phyloP scores from a whole-genome alignment of 2,888 invertebrate genomes.

The Tipula lateralis region DNA sequence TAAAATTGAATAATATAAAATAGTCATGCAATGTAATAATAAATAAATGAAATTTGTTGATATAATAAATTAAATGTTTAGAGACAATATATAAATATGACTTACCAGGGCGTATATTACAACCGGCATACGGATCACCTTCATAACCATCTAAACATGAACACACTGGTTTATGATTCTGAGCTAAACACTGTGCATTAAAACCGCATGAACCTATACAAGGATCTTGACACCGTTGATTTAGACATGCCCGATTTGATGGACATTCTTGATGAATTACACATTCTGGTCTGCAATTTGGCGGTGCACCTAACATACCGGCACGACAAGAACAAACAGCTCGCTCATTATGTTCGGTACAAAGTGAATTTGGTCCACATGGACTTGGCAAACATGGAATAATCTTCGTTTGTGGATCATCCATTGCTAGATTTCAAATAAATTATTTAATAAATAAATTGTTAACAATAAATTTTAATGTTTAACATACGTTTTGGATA shows the following conservation, averaged over 20 bases:
- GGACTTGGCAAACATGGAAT: slow-evolving; percentile 68
- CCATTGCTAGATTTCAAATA: slow-evolving; percentile 43
- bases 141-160: slow-evolving; percentile 64
- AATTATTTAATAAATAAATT: not conserved
- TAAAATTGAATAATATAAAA: not conserved
- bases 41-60: slow-evolving; percentile 25
- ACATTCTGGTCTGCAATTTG: slow-evolving; percentile 73
- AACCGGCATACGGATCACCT: slow-evolving; percentile 76
- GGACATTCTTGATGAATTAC: slow-evolving; percentile 68
- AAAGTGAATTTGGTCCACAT: slow-evolving; percentile 73
- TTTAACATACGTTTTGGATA: slow-evolving; percentile 44
- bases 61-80: slow-evolving; percentile 33
- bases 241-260: slow-evolving; percentile 65
- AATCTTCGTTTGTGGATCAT: slow-evolving; percentile 50
- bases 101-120: slow-evolving; percentile 59
- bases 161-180: slow-evolving; percentile 69
- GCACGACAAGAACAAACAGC: slow-evolving; percentile 70
- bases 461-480: not conserved
- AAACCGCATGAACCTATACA: slow-evolving; percentile 71
- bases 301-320: slow-evolving; percentile 72
- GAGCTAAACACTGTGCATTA: slow-evolving; percentile 64
- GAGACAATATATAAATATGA: slow-evolving; percentile 37
- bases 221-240: slow-evolving; percentile 67
- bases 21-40: not conserved
- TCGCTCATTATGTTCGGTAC: slow-evolving; percentile 60